A percentile compares a stretch with the other conserved stretches of the same genome.
Evolutionary conservation across 1,140 invertebrate genomes (phyloP).

Genomic region (Lineus longissimus): DNA sequence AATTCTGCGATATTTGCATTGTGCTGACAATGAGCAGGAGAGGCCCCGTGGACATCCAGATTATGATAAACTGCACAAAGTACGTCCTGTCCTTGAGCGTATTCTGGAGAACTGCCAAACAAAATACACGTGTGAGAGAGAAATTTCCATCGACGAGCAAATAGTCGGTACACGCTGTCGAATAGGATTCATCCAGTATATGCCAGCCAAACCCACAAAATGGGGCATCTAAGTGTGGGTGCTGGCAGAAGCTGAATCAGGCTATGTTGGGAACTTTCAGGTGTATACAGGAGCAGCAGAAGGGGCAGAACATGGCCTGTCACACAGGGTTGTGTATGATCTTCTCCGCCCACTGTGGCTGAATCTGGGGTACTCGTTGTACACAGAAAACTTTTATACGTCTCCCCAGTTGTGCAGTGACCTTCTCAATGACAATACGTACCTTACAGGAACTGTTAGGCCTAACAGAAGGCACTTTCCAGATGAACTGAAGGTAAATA

Average conservation of each 20-base stretch:
- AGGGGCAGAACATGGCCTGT: neutral
- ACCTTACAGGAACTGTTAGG: conserved; percentile 12
- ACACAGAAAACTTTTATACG: conserved; percentile 20
- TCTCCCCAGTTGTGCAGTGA: conserved; percentile 9
- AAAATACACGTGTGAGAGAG: conserved; percentile 9
- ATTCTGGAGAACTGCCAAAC: conserved; percentile 11
- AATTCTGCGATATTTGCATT: neutral
- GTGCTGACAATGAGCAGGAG: neutral
- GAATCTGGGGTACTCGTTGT: conserved; percentile 12
- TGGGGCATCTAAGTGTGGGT: conserved; percentile 52
- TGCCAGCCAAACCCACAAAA: conserved; percentile 50
- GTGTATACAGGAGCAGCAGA: conserved; percentile 1
- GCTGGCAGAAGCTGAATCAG: conserved; percentile 17
- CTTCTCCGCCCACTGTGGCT: conserved; percentile 1
- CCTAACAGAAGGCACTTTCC: neutral
- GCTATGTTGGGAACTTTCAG: conserved; percentile 8
- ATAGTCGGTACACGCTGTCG: conserved; percentile 53
- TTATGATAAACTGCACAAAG: conserved; percentile 26
- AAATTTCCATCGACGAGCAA: conserved; percentile 44
- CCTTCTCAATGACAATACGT: conserved; percentile 9
- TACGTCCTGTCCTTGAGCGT: conserved; percentile 20
- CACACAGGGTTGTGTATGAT: conserved; percentile 10
- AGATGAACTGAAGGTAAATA: too few relatives aligned
- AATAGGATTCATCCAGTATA: conserved; percentile 51
- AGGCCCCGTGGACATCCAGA: neutral